phyloP scores from a whole-genome alignment of 2,797 vertebrate genomes.

The Muscicapa comitata region DNA sequence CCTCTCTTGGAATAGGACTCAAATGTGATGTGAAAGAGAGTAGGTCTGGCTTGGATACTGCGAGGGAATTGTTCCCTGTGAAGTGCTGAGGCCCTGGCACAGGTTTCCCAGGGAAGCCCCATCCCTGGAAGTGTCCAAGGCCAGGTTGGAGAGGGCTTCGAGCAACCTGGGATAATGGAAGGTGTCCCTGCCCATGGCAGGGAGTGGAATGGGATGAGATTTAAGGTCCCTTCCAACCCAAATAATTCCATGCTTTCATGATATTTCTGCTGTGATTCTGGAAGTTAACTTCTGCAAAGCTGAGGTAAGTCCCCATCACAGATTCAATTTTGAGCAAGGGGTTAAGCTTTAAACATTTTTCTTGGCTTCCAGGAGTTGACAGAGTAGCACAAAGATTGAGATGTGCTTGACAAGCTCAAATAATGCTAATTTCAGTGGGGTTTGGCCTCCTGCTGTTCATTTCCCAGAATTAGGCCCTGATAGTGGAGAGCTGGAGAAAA shows the following conservation, averaged over 20 bases:
- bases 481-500: not conserved
- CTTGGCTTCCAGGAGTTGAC: not conserved
- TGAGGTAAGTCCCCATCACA: not conserved
- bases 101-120: not conserved
- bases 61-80: not conserved
- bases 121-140: not conserved
- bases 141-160: fast-evolving
- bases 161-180: fast-evolving
- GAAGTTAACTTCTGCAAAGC: not conserved
- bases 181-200: not conserved
- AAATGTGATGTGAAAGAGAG: not conserved
- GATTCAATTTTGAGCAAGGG: not conserved
- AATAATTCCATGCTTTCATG: not conserved
- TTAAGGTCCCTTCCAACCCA: not conserved
- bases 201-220: not conserved
- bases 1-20: not conserved
- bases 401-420: not conserved
- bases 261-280: not conserved
- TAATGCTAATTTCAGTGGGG: not conserved
- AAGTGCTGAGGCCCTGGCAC: not conserved
- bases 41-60: not conserved
- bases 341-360: not conserved
- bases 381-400: not conserved
- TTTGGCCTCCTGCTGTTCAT: not conserved
- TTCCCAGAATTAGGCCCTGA: not conserved